Conservation (phyloP, 1,140 invertebrate genomes). For the Drosophila triauraria region DNA sequence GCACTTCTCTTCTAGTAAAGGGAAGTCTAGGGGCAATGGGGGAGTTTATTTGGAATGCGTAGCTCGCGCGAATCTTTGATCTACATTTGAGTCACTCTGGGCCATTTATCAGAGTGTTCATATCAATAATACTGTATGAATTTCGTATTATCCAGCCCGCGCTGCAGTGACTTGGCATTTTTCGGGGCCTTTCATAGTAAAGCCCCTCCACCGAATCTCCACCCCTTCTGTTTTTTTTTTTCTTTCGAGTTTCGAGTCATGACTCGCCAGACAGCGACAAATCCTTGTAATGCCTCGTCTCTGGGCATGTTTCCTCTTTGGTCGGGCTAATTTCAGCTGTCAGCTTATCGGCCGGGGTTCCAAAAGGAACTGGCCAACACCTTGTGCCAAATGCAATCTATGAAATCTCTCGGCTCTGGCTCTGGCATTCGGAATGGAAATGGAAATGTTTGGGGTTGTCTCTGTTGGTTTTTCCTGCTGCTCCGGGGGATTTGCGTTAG, state of each 20-base stretch:
- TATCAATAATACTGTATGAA: conserved; percentile 78
- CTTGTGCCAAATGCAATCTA: conserved; percentile 64
- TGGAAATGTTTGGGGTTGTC: conserved; percentile 61
- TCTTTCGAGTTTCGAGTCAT: conserved; percentile 24
- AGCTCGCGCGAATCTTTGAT: conserved; percentile 67
- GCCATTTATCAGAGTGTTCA: conserved; percentile 74
- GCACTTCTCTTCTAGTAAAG: conserved; percentile 4
- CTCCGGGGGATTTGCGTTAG: conserved; percentile 38
- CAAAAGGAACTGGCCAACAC: conserved; percentile 69
- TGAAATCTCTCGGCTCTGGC: conserved; percentile 59
- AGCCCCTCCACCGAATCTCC: conserved; percentile 7
- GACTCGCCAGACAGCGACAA: conserved; percentile 52
- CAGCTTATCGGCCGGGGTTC: conserved; percentile 72
- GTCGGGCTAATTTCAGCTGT: conserved; percentile 84
- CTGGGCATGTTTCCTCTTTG: conserved; percentile 74
- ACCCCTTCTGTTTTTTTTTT: conserved; percentile 7
- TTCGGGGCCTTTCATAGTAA: conserved; percentile 7
- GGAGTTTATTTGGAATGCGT: conserved; percentile 45
- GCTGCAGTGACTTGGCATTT: conserved; percentile 55
- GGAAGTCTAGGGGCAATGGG: not conserved
- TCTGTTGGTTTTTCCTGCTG: conserved; percentile 5
- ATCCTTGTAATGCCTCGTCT: conserved; percentile 82
- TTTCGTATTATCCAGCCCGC: conserved; percentile 54
- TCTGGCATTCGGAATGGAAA: conserved; percentile 65
- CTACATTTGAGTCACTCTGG: conserved; percentile 65